phyloP scores from a whole-genome alignment of 2,797 vertebrate genomes.

The Poeciliopsis gracilis region DNA sequence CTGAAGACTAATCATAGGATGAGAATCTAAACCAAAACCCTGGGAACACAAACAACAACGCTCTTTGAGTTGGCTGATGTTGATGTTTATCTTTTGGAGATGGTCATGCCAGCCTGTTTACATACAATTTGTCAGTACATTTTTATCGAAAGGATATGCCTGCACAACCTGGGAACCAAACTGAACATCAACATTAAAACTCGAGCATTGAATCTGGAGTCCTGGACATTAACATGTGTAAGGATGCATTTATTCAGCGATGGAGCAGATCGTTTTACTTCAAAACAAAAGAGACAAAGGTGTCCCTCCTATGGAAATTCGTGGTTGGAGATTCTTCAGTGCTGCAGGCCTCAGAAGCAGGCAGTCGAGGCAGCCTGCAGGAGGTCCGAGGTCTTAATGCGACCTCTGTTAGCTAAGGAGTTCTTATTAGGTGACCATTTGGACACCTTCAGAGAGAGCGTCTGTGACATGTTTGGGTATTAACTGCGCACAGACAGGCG shows the following conservation, averaged over 20 bases:
- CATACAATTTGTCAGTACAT: background rate
- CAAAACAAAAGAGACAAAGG: background rate
- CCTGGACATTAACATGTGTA: background rate
- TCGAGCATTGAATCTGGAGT: background rate
- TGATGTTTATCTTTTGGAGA: background rate
- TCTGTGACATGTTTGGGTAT: conserved; percentile 46
- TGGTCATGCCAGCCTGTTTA: background rate
- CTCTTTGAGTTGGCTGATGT: background rate
- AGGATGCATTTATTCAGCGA: background rate
- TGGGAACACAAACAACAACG: background rate
- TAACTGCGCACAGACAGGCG: conserved; percentile 46
- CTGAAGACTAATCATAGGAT: background rate
- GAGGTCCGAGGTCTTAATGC: conserved; percentile 34
- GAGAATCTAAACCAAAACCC: background rate
- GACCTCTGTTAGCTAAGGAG: conserved; percentile 37
- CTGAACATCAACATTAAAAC: background rate
- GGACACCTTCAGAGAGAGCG: conserved; percentile 41
- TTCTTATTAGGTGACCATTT: conserved; percentile 20
- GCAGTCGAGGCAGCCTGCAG: conserved; percentile 4
- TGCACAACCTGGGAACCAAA: background rate
- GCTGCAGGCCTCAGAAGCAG: background rate
- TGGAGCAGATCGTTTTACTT: background rate
- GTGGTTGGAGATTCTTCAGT: too few species aligned
- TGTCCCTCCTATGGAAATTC: too few species aligned
- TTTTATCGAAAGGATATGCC: background rate